These are phyloP conservation scores for Brachionus koreanus DNA, from an alignment of 1,140 invertebrate species.

Conservation along the genomic window DNA sequence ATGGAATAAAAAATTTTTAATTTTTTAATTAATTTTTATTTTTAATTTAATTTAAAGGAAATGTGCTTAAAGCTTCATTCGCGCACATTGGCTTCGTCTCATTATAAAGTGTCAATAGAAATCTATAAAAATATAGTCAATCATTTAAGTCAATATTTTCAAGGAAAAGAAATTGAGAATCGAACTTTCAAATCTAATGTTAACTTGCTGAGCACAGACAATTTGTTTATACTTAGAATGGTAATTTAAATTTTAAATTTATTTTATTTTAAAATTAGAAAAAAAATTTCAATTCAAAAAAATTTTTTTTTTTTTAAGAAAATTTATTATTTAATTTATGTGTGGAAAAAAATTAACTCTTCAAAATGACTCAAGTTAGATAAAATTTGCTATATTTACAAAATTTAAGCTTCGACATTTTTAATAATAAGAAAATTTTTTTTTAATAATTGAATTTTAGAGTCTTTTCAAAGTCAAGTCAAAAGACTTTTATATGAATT, in stretches of 20 bases:
- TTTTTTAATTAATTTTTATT: not conserved
- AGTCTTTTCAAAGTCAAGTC: too few species aligned
- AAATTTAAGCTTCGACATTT: too few species aligned
- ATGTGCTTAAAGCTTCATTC: conserved; percentile 42
- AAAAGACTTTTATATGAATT: too few species aligned
- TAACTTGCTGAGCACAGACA: not conserved
- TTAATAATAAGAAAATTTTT: too few species aligned
- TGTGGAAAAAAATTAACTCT: too few species aligned
- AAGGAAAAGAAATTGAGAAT: conserved; percentile 6
- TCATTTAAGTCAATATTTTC: conserved; percentile 28
- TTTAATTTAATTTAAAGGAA: not conserved
- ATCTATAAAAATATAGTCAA: conserved; percentile 16
- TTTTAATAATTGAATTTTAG: too few species aligned
- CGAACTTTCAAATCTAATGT: not conserved
- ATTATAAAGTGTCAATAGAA: conserved; percentile 42
- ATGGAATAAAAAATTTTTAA: too few species aligned
- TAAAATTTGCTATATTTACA: too few species aligned
- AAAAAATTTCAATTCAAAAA: too few species aligned
- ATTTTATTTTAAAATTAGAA: not conserved
- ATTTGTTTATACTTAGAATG: conserved; percentile 10
- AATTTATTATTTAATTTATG: too few species aligned
- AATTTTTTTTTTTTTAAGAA: too few species aligned
- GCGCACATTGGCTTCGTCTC: conserved; percentile 17
- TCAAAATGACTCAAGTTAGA: too few species aligned
- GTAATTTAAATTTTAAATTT: conserved; percentile 5